Evolutionary conservation across 2,797 vertebrate species (phyloP), one percentile per base, ranked within the genome.

Genomic region (Sternotherus odoratus): DNA sequence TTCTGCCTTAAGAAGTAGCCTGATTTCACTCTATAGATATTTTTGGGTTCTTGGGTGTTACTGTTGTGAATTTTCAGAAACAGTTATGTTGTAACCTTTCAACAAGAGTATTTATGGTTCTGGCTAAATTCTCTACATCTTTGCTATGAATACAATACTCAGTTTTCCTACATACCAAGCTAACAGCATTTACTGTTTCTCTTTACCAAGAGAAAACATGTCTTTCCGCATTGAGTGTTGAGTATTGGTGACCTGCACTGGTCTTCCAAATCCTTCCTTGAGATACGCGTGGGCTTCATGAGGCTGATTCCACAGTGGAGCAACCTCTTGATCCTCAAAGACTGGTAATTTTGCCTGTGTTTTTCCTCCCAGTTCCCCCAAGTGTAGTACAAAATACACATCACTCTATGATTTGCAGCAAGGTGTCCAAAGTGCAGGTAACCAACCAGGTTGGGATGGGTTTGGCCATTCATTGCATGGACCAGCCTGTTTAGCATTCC

Each of bases 341-440:
- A 74, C 36, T 46, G 24, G 69, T 46, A 74, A 28, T 74, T 74
- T 74, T 46, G 69, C 23, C 21, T 6, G 36, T 6, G 39, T 23
- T 74, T 74, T 74, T 74, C 69, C 24, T 46, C 24, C 39, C 36
- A 46, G 69, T 24, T 74, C 39, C 39, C 36, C 8, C 10, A 84
- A 89, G 12, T 12, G 12, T 91, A 3, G n/a, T 93, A 93, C 17
- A 57, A 80, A 33, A 84, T 54, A 57, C 89, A 83, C 26, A 6
- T 30, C 11, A 54, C 10, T 39, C 82, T 72, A 36, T 5, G 82
- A 85, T 77, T 80, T 74, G 2, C 53, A 92, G 63, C 19, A 86
- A 91, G 51, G 30, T 88, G 56, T 92, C 95, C 69, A 84, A 90
- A 92, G 19, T 21, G 6, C 30, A 77, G n/a, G 8, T 26, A 56